Conservation (phyloP, 1,140 invertebrate genomes). For the Neomicropteryx cornuta region DNA sequence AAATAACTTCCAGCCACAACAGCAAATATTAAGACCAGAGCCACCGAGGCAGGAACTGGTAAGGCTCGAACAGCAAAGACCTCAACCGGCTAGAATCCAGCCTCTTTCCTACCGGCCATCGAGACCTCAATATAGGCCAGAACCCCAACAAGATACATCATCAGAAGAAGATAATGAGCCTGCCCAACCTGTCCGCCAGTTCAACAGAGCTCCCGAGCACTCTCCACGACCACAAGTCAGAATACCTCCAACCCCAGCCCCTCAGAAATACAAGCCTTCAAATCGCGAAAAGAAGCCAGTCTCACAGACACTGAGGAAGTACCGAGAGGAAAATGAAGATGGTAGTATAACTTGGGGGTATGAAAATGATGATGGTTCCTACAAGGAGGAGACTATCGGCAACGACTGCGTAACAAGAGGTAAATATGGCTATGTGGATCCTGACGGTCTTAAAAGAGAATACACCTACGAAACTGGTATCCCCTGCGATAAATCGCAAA, state of each 20-base stretch:
- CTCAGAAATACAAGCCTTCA: conserved; percentile 26
- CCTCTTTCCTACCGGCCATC: conserved; percentile 33
- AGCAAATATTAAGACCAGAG: conserved; percentile 22
- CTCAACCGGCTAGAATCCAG: conserved; percentile 30
- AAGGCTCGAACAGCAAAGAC: conserved; percentile 29
- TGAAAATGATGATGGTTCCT: conserved; percentile 69
- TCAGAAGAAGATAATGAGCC: conserved; percentile 27
- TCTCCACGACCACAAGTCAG: conserved; percentile 33
- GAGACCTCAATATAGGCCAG: conserved; percentile 23
- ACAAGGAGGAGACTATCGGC: conserved; percentile 74
- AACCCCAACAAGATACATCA: conserved; percentile 25
- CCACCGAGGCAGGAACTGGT: conserved; percentile 26
- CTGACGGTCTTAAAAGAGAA: conserved; percentile 61
- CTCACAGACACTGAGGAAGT: conserved; percentile 60
- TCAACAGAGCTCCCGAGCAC: conserved; percentile 29
- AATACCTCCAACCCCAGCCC: conserved; percentile 15
- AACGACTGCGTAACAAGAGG: conserved; percentile 68
- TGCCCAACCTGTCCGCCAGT: conserved; percentile 33
- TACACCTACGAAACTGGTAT: conserved; percentile 63
- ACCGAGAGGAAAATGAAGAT: conserved; percentile 67
- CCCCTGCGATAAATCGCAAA: conserved; percentile 50
- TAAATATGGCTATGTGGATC: conserved; percentile 74
- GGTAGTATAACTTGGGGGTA: conserved; percentile 79
- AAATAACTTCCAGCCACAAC: conserved; percentile 21
- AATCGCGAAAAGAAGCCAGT: conserved; percentile 52